These are phyloP conservation scores for Hirudo medicinalis DNA, from an alignment of 1,140 invertebrate species.

Conservation along the genomic window DNA sequence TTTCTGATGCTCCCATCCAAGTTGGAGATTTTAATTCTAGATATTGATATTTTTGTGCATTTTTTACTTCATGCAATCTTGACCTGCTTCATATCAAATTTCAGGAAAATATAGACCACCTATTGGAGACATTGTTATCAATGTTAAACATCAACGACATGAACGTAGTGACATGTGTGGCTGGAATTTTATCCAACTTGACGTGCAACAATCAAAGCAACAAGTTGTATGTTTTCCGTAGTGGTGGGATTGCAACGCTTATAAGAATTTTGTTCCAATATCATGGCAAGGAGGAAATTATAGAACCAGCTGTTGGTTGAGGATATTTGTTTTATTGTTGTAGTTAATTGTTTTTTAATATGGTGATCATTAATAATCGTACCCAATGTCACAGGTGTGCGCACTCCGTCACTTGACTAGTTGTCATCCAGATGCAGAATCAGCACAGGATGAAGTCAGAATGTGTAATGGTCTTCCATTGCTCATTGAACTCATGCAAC, in stretches of 20 bases:
- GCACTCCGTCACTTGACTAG: constrained; percentile 88
- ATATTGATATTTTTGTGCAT: neutral
- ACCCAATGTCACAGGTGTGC: constrained; percentile 57
- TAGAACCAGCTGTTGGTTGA: constrained; percentile 68
- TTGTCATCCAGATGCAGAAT: constrained; percentile 80
- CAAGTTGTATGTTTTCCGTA: constrained; percentile 75
- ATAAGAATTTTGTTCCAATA: constrained; percentile 84
- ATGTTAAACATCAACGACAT: constrained; percentile 76
- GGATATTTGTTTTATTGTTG: neutral
- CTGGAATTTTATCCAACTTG: constrained; percentile 92
- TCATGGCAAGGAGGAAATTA: constrained; percentile 91
- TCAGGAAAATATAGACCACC: constrained; percentile 58
- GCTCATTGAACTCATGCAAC: constrained; percentile 76
- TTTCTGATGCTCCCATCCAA: constrained; percentile 89
- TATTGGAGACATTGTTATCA: constrained; percentile 78
- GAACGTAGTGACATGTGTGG: constrained; percentile 78
- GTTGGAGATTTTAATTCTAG: constrained; percentile 36
- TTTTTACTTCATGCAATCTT: neutral
- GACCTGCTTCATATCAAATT: neutral
- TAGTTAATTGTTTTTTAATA: constrained; percentile 32
- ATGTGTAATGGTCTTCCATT: constrained; percentile 80
- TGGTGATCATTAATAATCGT: neutral
- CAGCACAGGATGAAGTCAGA: constrained; percentile 91
- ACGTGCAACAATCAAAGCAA: constrained; percentile 98
- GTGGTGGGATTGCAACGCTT: constrained; percentile 84